Evolutionary conservation across 2,797 vertebrate genomes (phyloP).

Genomic region (Heliangelus exortis): DNA sequence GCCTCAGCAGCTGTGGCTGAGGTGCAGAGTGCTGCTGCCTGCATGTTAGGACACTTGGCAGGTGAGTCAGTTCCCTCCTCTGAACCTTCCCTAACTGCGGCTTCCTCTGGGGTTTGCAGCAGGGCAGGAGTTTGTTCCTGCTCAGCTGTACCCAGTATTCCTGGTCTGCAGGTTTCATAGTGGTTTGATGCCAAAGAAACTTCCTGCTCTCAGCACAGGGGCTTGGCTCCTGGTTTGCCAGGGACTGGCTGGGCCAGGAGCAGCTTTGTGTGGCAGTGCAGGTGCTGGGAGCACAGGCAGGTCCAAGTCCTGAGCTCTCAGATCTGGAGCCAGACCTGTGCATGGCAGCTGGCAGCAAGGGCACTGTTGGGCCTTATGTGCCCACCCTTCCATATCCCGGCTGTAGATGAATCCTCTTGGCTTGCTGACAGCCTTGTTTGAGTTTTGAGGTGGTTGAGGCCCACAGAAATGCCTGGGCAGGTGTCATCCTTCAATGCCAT

Average conservation of each 20-base stretch:
- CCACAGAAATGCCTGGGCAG: background rate
- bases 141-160: background rate
- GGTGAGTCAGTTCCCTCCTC: background rate
- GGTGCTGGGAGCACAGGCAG: background rate
- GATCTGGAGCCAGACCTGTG: background rate
- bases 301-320: fast-evolving
- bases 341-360: fast-evolving
- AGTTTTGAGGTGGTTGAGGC: background rate
- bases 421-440: background rate
- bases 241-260: background rate
- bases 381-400: background rate
- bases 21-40: no score
- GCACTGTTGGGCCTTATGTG: background rate
- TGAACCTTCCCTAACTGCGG: fast-evolving
- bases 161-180: background rate
- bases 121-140: background rate
- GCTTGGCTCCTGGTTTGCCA: background rate
- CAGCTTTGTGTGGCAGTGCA: background rate
- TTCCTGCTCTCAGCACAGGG: background rate
- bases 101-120: background rate
- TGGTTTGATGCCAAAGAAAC: background rate
- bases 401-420: background rate
- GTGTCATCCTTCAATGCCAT: background rate
- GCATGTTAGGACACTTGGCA: background rate
- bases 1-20: fast-evolving